Conservation (phyloP, 2,888 invertebrate species). For the Mechanitis mazaeus region DNA sequence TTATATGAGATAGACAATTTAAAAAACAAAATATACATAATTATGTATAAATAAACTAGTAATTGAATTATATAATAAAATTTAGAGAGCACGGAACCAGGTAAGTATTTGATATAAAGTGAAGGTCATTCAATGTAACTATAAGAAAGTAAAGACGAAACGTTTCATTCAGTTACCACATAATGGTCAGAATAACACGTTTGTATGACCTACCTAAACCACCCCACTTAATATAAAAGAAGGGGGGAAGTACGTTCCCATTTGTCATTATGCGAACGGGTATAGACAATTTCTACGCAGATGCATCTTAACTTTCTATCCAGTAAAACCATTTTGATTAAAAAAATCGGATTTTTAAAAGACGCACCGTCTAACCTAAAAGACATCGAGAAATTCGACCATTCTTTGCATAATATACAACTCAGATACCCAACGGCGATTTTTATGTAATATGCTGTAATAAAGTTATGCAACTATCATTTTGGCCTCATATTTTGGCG, state of each 20-base stretch:
- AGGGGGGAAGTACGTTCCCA: conserved; percentile 21
- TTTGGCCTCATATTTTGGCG: conserved; percentile 69
- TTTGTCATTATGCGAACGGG: conserved; percentile 17
- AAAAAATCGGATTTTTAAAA: conserved; percentile 29
- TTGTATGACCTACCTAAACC: conserved; percentile 18
- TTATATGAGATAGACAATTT: neutral
- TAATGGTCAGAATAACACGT: conserved; percentile 16
- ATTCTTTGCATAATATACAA: conserved; percentile 52
- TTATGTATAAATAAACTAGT: too few species aligned
- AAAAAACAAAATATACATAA: too few species aligned
- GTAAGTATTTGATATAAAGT: neutral
- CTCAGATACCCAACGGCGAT: conserved; percentile 54
- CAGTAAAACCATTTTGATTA: conserved; percentile 20
- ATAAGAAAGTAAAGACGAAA: conserved; percentile 9
- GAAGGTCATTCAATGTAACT: conserved; percentile 4
- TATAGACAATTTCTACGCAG: conserved; percentile 27
- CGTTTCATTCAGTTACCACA: conserved; percentile 20
- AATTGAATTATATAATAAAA: too few species aligned
- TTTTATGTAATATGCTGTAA: conserved; percentile 72
- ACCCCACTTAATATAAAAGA: conserved; percentile 15
- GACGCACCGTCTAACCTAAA: conserved; percentile 51
- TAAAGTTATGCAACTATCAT: conserved; percentile 62
- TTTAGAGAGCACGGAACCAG: too few species aligned
- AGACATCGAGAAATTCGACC: conserved; percentile 44
- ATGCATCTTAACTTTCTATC: conserved; percentile 33